Base-by-base conservation (phyloP, 2,888 invertebrate genomes). In the Tetragnatha montana region DNA sequence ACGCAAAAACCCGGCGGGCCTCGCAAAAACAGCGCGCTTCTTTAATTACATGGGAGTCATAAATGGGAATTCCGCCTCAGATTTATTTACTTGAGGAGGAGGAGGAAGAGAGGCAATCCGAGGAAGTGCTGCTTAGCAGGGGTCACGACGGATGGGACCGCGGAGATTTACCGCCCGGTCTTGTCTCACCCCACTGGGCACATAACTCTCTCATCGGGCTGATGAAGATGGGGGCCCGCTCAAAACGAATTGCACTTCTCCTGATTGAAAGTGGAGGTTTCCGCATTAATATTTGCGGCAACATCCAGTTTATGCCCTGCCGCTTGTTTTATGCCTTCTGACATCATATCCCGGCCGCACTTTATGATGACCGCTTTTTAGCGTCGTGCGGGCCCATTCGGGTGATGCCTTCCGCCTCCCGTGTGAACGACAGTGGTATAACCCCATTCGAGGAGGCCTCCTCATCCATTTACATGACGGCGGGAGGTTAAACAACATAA, bases 201-300 rank as follows among this genome's bases (percentile, higher is more conserved):
- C 87, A 87, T 87, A 87, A 87, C 87, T 87, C 81, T 22, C 76
- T 87, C 87, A 70, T 81, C 81, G 87, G 68, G 50, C 51, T 47
- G 47, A 60, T 60, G 71, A 49, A 21, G 71, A 47, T 22, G 81
- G 50, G 49, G 71, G 81, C 12, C 70, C 51, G 73, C 73, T 73
- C 81, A 73, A 49, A 82, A 51, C 83, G 68, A 83, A 83, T 79
- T 60, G 88, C 88, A 88, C 88, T 88, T 69, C 73, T 73, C 88
- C 79, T 83, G 88, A 88, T 88, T 88, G 88, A 81, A 76, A 70
- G 81, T 87, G 87, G 76, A 79, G 80, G 69, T 73, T 70, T 73
- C 73, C 60, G 50, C 88, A 88, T 88, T 88, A 88, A 88, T 88
- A 88, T 88, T 83, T 88, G 21, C 83, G 19, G 60, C 75, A 17